These are phyloP conservation scores for Hyperoplus immaculatus DNA, from an alignment of 2,797 vertebrate species.

Conservation along the genomic window DNA sequence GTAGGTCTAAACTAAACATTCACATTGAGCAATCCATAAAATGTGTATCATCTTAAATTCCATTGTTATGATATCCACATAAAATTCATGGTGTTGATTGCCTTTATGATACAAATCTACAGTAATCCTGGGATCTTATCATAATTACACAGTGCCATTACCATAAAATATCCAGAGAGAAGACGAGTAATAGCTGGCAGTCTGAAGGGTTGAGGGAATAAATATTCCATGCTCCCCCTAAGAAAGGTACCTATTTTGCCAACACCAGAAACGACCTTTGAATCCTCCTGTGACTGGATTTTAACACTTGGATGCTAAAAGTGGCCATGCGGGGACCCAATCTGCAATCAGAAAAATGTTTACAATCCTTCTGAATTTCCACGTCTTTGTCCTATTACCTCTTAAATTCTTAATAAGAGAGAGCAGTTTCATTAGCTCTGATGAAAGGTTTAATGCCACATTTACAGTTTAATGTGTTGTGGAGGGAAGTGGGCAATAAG, in stretches of 20 bases:
- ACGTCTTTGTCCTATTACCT: slow-evolving; percentile 63
- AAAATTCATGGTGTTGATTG: not conserved
- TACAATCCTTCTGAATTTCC: slow-evolving; percentile 49
- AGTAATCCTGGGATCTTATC: not conserved
- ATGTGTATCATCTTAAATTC: not conserved
- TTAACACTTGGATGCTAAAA: slow-evolving; percentile 20
- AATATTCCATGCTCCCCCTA: not conserved
- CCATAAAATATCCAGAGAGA: not conserved
- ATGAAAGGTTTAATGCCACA: slow-evolving; percentile 70
- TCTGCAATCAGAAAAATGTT: slow-evolving; percentile 53
- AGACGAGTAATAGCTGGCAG: not conserved
- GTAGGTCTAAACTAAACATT: not conserved
- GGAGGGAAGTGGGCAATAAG: slow-evolving; percentile 42
- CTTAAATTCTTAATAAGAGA: slow-evolving; percentile 63
- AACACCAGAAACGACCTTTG: not conserved
- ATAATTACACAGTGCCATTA: not conserved
- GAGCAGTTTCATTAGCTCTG: slow-evolving; percentile 63
- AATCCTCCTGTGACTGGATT: slow-evolving; percentile 9
- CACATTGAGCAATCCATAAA: not conserved
- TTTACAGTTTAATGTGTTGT: slow-evolving; percentile 73
- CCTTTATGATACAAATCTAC: not conserved
- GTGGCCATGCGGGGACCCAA: slow-evolving; percentile 18
- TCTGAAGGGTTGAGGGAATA: not conserved
- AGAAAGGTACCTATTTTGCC: not conserved
- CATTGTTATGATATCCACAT: not conserved